Conservation (phyloP, 2,888 invertebrate genomes). For the Balanococcus diminutus region DNA sequence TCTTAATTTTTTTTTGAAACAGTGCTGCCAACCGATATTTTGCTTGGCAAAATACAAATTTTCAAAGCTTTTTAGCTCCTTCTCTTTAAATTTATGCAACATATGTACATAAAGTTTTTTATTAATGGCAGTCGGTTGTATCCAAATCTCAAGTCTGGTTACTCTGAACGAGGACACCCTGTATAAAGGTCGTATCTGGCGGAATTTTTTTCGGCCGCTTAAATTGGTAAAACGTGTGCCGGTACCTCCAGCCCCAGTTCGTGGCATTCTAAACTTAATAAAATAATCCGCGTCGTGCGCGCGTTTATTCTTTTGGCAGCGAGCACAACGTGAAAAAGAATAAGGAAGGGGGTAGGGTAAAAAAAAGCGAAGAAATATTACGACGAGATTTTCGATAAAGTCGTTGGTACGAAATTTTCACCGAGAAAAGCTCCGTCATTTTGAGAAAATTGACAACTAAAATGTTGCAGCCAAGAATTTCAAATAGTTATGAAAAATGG, state of each 20-base stretch:
- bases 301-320: constrained; percentile 11
- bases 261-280: constrained; percentile 13
- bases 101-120: too few relatives aligned
- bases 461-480: constrained; percentile 17
- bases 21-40: too few relatives aligned
- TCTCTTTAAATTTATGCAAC: too few relatives aligned
- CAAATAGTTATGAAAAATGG: constrained; percentile 17
- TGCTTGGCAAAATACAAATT: too few relatives aligned
- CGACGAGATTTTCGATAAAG: constrained; percentile 2
- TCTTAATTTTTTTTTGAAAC: too few relatives aligned
- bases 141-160: too few relatives aligned
- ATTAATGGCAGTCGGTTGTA: too few relatives aligned
- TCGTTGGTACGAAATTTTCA: constrained; percentile 1
- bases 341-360: background rate
- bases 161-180: too few relatives aligned
- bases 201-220: background rate
- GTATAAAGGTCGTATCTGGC: background rate
- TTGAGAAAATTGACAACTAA: constrained; percentile 12
- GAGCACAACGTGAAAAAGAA: background rate
- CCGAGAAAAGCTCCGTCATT: constrained; percentile 12
- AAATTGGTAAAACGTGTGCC: constrained; percentile 17
- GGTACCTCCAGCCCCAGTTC: background rate
- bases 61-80: too few relatives aligned
- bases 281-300: constrained; percentile 4
- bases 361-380: constrained; percentile 5